Percentiles rank a stretch among this genome's conserved stretches.
Conservation (phyloP, 2,113 vertebrate genomes). For the Zosterops pallidus region DNA sequence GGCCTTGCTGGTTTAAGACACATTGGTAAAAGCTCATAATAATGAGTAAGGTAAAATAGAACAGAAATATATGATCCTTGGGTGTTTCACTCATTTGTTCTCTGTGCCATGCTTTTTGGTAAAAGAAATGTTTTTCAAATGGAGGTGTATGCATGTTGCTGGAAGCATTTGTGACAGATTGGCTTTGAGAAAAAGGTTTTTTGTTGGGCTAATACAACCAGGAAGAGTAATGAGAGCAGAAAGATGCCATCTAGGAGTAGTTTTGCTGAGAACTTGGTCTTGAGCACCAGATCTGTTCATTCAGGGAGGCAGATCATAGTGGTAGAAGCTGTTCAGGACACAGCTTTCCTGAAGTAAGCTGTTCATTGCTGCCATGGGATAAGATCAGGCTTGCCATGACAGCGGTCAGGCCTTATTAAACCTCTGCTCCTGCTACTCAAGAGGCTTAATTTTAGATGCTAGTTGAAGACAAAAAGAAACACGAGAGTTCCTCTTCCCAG, state of each 20-base stretch:
- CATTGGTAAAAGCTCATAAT: neutral
- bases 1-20: neutral
- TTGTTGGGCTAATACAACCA: neutral
- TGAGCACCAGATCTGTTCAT: neutral
- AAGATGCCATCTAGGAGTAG: neutral
- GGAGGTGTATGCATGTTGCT: neutral
- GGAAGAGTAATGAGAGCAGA: neutral
- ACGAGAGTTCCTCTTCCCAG: neutral
- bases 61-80: neutral
- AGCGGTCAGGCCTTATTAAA: neutral
- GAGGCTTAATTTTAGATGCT: neutral
- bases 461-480: neutral
- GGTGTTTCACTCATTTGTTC: neutral
- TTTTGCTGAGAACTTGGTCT: neutral
- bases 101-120: neutral
- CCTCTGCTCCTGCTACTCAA: neutral
- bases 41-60: neutral
- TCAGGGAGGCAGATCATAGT: neutral
- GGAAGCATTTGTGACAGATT: neutral
- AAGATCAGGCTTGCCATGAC: neutral
- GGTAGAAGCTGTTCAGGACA: neutral
- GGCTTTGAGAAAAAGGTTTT: neutral
- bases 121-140: neutral
- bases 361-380: neutral
- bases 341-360: neutral